Conservation (phyloP, 2,888 invertebrate species). For the Sisyra nigra region DNA sequence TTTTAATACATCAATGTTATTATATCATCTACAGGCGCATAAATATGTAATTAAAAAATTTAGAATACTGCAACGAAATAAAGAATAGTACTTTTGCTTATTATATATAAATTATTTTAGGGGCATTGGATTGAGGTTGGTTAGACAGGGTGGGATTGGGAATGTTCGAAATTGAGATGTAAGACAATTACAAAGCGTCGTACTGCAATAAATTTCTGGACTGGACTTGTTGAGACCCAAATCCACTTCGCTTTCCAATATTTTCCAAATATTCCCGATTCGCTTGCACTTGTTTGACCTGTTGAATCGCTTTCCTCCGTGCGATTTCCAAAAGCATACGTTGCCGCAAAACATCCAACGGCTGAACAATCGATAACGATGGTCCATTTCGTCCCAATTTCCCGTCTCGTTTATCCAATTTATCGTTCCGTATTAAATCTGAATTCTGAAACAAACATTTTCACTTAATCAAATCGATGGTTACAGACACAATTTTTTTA, state of each 20-base stretch:
- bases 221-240: not conserved
- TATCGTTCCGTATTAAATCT: not conserved
- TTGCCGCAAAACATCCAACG: slow-evolving; percentile 71
- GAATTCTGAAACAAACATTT: too few relatives aligned
- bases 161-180: too few relatives aligned
- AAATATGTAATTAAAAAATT: too few relatives aligned
- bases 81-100: too few relatives aligned
- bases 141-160: too few relatives aligned
- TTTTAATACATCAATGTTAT: too few relatives aligned
- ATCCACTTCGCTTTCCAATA: slow-evolving; percentile 50
- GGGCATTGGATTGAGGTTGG: too few relatives aligned
- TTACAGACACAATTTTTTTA: too few relatives aligned
- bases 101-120: too few relatives aligned
- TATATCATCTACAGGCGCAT: too few relatives aligned
- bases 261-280: slow-evolving; percentile 59
- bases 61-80: too few relatives aligned
- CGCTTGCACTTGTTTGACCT: slow-evolving; percentile 49
- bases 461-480: too few relatives aligned
- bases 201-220: slow-evolving; percentile 4
- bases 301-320: slow-evolving; percentile 64
- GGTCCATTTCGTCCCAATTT: slow-evolving; percentile 36
- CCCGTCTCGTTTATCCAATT: not conserved
- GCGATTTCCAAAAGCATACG: slow-evolving; percentile 67
- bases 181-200: not conserved
- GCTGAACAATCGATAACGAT: slow-evolving; percentile 73